These are phyloP conservation scores for Accipiter cooperii DNA, from an alignment of 2,113 vertebrate species.

Conservation along the genomic window DNA sequence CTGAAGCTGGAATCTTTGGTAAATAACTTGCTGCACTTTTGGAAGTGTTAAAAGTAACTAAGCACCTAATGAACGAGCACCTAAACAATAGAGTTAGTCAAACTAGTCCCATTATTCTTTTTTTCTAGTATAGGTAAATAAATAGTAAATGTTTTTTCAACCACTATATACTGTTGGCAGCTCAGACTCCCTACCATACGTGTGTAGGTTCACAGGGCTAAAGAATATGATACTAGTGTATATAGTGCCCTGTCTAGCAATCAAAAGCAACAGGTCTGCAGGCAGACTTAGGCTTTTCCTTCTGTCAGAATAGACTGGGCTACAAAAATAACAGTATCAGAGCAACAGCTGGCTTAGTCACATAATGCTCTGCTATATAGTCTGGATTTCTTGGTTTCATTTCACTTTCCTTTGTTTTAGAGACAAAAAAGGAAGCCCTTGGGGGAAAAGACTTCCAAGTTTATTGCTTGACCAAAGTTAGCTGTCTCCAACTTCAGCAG, in stretches of 20 bases:
- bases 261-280: not conserved
- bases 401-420: slow-evolving; percentile 52
- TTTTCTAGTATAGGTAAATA: not conserved
- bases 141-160: not conserved
- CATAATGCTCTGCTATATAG: not conserved
- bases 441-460: not conserved
- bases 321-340: not conserved
- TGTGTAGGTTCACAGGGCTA: not conserved
- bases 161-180: not conserved
- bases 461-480: slow-evolving; percentile 24
- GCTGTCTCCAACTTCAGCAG: not conserved
- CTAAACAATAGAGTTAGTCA: not conserved
- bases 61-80: not conserved
- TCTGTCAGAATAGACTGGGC: not conserved
- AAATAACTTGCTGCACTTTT: not conserved
- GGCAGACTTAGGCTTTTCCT: not conserved
- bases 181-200: not conserved
- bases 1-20: not conserved
- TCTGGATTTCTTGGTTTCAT: slow-evolving; percentile 29
- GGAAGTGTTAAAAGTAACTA: not conserved
- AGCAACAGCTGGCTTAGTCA: not conserved
- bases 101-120: not conserved
- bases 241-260: not conserved
- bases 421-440: slow-evolving; percentile 1
- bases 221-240: not conserved